These are phyloP conservation scores for Mormyrus hasselquistii DNA, from an alignment of 2,797 vertebrate species.

Conservation along the genomic window DNA sequence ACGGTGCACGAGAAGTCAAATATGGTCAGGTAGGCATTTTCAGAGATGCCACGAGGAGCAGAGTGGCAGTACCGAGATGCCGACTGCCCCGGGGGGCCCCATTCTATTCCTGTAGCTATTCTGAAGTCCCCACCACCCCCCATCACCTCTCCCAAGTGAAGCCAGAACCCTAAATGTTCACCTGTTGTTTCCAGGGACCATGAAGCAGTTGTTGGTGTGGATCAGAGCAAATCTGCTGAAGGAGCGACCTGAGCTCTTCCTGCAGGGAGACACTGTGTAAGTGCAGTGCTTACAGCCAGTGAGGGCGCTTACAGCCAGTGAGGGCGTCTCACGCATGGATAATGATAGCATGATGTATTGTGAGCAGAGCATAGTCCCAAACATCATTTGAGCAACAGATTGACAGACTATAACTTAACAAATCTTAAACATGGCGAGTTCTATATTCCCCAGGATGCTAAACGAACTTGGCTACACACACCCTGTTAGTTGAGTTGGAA, in stretches of 20 bases:
- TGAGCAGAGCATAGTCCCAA: background rate
- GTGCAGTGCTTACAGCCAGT: constrained; percentile 44
- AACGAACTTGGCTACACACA: background rate
- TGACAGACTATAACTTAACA: background rate
- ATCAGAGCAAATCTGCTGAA: constrained; percentile 88
- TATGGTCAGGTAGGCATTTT: background rate
- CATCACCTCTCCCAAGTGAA: background rate
- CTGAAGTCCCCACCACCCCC: background rate
- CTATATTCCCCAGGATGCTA: background rate
- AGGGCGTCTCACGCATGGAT: background rate
- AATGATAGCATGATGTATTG: background rate
- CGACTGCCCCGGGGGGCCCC: background rate
- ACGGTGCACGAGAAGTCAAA: background rate
- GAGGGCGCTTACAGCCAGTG: background rate
- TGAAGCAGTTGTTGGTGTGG: constrained; percentile 91
- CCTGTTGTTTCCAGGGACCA: constrained; percentile 70
- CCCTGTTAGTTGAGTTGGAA: background rate
- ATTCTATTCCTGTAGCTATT: background rate
- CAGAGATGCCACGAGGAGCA: background rate
- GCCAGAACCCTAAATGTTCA: constrained; percentile 6
- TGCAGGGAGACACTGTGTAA: constrained; percentile 94
- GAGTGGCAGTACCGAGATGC: background rate
- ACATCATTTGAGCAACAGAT: background rate
- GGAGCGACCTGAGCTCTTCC: constrained; percentile 88
- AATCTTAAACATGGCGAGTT: background rate